These are phyloP conservation scores for Tragelaphus buxtoni DNA, from an alignment of 2,113 vertebrate species.

Conservation along the genomic window DNA sequence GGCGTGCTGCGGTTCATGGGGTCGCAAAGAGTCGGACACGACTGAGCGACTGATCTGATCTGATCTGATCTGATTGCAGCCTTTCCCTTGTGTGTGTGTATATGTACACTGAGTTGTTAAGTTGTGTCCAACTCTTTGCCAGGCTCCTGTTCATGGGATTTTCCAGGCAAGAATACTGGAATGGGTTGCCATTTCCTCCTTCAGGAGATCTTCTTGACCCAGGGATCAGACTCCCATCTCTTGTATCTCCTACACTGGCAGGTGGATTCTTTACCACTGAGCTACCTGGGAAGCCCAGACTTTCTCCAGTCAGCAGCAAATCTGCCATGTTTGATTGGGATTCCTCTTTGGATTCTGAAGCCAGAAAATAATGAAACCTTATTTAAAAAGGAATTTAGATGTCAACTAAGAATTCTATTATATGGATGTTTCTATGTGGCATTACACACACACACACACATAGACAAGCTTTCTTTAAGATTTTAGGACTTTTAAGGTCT, in stretches of 20 bases:
- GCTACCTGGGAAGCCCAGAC: not conserved
- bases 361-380: not conserved
- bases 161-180: not conserved
- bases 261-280: not conserved
- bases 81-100: not conserved
- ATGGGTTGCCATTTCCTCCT: not conserved
- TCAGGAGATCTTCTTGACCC: not conserved
- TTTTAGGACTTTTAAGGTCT: not conserved
- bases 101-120: not conserved
- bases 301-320: not conserved
- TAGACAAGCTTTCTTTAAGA: not conserved
- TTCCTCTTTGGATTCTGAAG: not conserved
- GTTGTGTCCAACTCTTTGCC: not conserved
- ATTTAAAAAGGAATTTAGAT: not conserved
- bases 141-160: not conserved
- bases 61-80: too few species aligned
- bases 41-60: too few species aligned
- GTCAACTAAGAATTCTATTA: not conserved
- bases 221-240: not conserved
- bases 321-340: not conserved
- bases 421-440: not conserved
- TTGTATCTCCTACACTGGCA: not conserved
- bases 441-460: not conserved
- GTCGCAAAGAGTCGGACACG: too few species aligned
- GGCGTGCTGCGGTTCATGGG: too few species aligned